Base-by-base conservation (phyloP, 1,140 invertebrate genomes). In the Pissodes strobi region DNA sequence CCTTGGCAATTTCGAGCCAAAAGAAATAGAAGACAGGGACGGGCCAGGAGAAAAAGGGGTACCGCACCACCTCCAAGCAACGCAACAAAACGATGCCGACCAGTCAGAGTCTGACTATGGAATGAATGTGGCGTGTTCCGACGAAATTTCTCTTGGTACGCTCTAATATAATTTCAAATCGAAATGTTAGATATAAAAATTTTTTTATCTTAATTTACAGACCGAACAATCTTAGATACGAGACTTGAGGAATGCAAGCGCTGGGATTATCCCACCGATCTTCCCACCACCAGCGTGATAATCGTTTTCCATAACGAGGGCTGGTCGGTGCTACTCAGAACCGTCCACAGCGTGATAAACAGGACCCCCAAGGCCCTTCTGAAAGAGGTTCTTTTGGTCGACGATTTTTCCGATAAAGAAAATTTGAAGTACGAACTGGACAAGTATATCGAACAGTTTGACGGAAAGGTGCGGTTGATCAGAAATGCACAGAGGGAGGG, bases 301-400 rank as follows among this genome's bases (percentile, higher is more conserved):
- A 89, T 99, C 63, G 97, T 99, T 9, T 99, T 99, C 78, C 97
- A 99, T 76, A 99, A 99, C 79, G 95, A 99, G 81, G 97, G 96
- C 1, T 98, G 92, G 85, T 93, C 93, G 0, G 94, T 96, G 1
- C 82, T 99, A 10, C 84, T 99, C 81, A 81, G 97, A 67, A 99
- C 97, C n/a, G 94, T 99, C 0, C 95, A 99, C 77, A 93, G 92
- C 67, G 93, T 99, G 3, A 87, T 99, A 18, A 92, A 98, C 72
- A 85, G 94, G 57, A 92, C 94, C 0, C 97, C 97, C 0, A 86
- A 89, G 3, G 83, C 97, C 73, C 84, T 97, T 67, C 82, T 99
- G 1, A 89, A 98, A 76, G 97, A 99, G 85, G 85, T 99, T 72
- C 84, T 99, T n/a, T 82, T 99, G 70, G 97, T 99, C 0, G 97